Percentiles rank a stretch among this genome's conserved stretches.
Evolutionary conservation across 1,140 invertebrate species (phyloP).

Genomic region (Eulimnadia texana): DNA sequence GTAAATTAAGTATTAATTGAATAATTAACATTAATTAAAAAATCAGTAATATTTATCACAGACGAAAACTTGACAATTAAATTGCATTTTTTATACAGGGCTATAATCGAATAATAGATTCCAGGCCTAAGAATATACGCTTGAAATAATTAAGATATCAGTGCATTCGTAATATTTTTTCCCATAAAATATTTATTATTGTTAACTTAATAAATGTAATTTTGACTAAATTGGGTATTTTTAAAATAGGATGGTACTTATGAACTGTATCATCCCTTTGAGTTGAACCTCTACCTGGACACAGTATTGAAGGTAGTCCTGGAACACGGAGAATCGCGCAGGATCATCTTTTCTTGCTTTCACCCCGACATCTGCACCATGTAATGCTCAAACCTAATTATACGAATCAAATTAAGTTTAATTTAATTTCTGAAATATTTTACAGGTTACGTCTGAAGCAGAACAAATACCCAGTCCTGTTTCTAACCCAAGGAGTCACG

Average conservation of each 20-base stretch:
- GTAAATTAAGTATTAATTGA: too few species aligned
- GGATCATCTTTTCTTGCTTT: constrained; percentile 85
- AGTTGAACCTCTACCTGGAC: constrained; percentile 81
- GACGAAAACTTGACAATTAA: too few species aligned
- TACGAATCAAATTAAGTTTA: background rate
- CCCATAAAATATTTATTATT: too few species aligned
- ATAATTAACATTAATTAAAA: too few species aligned
- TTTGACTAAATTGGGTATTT: constrained; percentile 16
- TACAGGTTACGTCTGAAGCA: constrained; percentile 67
- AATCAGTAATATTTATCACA: too few species aligned
- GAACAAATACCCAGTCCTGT: constrained; percentile 88
- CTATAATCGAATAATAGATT: too few species aligned
- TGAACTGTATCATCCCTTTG: constrained; percentile 73
- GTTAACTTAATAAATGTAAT: background rate
- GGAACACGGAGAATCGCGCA: constrained; percentile 53
- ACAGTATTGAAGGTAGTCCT: constrained; percentile 64
- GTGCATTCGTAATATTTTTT: too few species aligned
- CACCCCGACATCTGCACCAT: constrained; percentile 88
- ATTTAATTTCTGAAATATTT: constrained; percentile 13
- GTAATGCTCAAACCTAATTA: constrained; percentile 33
- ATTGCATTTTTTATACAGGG: too few species aligned
- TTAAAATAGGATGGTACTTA: constrained; percentile 55
- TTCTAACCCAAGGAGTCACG: constrained; percentile 74
- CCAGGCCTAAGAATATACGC: too few species aligned
- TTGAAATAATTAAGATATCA: too few species aligned